A percentile compares a stretch with the other conserved stretches of the same genome.
Conservation (phyloP, 2,797 vertebrate genomes). For the Gymnoscopelus braueri region DNA sequence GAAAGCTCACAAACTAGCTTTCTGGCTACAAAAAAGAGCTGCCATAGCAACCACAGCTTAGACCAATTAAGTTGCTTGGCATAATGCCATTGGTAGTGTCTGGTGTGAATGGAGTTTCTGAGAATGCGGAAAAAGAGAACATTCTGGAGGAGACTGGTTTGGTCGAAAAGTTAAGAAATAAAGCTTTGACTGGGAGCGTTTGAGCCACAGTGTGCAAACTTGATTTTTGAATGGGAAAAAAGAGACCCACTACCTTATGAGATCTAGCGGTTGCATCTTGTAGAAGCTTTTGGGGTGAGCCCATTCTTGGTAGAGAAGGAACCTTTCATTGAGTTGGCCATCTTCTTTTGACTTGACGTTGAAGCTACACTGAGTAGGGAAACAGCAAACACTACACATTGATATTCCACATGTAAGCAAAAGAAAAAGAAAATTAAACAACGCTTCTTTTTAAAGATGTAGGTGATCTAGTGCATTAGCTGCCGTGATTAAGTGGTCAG, state of each 20-base stretch:
- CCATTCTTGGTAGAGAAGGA: slow-evolving; percentile 90
- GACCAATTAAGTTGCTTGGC: no score
- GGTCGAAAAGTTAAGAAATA: no score
- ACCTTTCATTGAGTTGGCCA: slow-evolving; percentile 85
- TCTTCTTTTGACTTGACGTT: slow-evolving; percentile 79
- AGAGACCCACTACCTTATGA: slow-evolving; percentile 84
- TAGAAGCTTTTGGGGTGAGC: slow-evolving; percentile 92
- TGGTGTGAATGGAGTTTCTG: neutral
- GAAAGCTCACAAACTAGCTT: no score
- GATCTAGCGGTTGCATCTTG: slow-evolving; percentile 92
- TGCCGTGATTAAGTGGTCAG: no score
- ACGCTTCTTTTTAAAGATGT: no score
- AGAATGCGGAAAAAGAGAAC: neutral
- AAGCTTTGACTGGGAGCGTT: no score
- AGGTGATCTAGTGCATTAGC: no score
- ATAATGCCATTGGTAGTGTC: neutral
- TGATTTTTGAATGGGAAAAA: no score
- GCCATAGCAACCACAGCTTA: no score
- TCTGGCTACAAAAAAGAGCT: no score
- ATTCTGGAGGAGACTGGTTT: no score
- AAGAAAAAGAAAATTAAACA: neutral
- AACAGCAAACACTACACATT: slow-evolving; percentile 10
- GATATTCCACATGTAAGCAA: neutral
- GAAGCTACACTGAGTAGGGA: slow-evolving; percentile 82
- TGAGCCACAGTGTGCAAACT: no score